Base-by-base conservation (phyloP, 2,797 vertebrate genomes). In the Gadopsis bispinosus region DNA sequence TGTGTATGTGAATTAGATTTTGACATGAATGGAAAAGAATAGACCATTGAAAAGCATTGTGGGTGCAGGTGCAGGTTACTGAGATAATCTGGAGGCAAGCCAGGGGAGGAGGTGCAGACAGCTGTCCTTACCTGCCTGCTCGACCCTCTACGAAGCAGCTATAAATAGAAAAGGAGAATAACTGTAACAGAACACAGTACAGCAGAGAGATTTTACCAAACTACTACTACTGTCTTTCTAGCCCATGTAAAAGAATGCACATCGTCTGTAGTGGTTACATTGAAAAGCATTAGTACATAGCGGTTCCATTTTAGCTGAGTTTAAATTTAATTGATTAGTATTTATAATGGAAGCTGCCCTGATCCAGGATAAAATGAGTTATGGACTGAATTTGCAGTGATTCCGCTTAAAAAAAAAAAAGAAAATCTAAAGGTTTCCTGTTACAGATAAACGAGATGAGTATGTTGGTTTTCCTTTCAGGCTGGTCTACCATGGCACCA, bases 401-500 rank as follows among this genome's bases (percentile, higher is more conserved):
- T 19, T 48, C 33, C 9, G 17, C 19, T 50, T 26, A 26, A 26
- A 26, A 26, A 26, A 26, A 26, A 26, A 1, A n/a, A 48, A n/a
- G 5, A 10, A 13, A 22, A 20, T 3, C 17, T 12, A 10, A 63
- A 59, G 51, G 53, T 48, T 54, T 47, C n/a, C 9, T 55, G 2
- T 68, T 60, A 13, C 58, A 22, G 26, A 33, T 41, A 12, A 71
- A 71, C 63, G 7, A 4, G 35, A 26, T 58, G 4, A 39, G 12
- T 43, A 2, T 3, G 22, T 39, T 63, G 11, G 1, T 75, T 82
- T 54, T 61, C 33, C 54, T 61, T 77, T 77, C 87, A 96, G 95
- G 95, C 43, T 95, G 94, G 94, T 94, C 83, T 12, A 92, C 87
- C 6, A 35, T 92, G 3, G 87, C 90, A 0, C 86, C 92, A 22